Evolutionary conservation across 2,797 vertebrate genomes (phyloP), one percentile per base, ranked within the genome.

Genomic region (Ctenosaura bakeri): DNA sequence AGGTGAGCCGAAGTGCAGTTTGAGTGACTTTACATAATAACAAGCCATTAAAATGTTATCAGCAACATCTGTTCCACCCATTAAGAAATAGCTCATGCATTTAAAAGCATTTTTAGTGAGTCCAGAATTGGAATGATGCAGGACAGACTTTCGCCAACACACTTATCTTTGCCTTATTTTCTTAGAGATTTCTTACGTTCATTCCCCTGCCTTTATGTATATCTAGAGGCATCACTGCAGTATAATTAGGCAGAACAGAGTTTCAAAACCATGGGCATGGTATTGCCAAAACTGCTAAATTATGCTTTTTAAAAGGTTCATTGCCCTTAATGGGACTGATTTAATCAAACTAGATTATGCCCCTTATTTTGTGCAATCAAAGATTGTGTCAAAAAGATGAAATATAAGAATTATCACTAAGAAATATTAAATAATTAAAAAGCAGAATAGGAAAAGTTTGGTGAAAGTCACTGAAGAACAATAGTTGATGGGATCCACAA

Each of bases 1-100:
- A 62, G 73, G 73, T 62, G 54, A 86, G 26, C 6, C 46, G 85
- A 86, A 86, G 85, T 77, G 35, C 54, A 77, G 35, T 42, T 77
- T 29, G 54, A 32, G 35, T 77, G 52, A 77, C 52, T 59, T 77
- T 62, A 62, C 85, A 86, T 86, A 86, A 86, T 62, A 86, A 38
- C 56, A 38, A 86, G 73, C 73, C 73, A 86, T 86, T 77, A 77
- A 77, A 59, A 59, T 77, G 73, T 77, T 86, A 77, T 38, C 54
- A 42, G 54, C n/a, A 59, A 35, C 50, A 73, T 74, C 69, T 86
- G 69, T 56, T 74, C 69, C 20, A 14, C 22, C 54, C 73, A 77
- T 86, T 77, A 77, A 59, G 85, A 59, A 86, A 77, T 76, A 77
- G n/a, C 73, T 77, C 52, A 29, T 86, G 73, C 85, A 78, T 87